These are phyloP conservation scores for Dryas iulia DNA, from an alignment of 1,140 invertebrate species.

Conservation along the genomic window DNA sequence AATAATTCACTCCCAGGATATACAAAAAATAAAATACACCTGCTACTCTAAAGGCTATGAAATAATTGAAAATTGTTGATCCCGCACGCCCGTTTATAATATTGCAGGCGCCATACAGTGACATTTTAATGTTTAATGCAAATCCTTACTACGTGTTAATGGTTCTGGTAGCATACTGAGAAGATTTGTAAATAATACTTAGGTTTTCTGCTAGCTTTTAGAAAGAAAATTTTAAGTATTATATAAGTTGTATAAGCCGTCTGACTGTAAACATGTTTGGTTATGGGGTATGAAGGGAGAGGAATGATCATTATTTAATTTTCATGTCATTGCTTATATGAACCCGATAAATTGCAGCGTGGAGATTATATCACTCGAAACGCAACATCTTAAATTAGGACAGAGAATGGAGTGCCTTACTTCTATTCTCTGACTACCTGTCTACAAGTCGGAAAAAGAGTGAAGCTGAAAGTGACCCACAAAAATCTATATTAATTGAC, in stretches of 20 bases:
- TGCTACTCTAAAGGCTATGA: conserved; percentile 39
- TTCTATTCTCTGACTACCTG: too few species aligned
- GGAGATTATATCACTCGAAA: too few species aligned
- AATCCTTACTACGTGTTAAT: conserved; percentile 61
- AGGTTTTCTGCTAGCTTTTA: not conserved
- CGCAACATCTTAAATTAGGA: too few species aligned
- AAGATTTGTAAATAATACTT: not conserved
- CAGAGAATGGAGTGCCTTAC: too few species aligned
- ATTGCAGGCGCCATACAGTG: conserved; percentile 49
- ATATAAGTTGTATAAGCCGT: not conserved
- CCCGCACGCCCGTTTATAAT: conserved; percentile 51
- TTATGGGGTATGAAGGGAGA: too few species aligned
- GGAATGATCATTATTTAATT: too few species aligned
- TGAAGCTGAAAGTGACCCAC: too few species aligned
- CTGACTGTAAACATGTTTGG: too few species aligned
- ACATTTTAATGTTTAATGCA: conserved; percentile 70
- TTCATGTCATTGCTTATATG: too few species aligned
- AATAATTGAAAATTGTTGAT: conserved; percentile 68
- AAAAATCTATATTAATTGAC: too few species aligned
- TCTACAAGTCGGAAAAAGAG: too few species aligned
- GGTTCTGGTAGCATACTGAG: conserved; percentile 41
- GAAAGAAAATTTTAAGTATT: not conserved
- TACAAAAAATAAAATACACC: conserved; percentile 39
- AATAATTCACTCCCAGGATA: conserved; percentile 12
- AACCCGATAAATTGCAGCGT: too few species aligned